Percentiles rank a stretch among this genome's conserved stretches.
phyloP scores from a whole-genome alignment of 1,140 invertebrate species.

The Cylas formicarius region DNA sequence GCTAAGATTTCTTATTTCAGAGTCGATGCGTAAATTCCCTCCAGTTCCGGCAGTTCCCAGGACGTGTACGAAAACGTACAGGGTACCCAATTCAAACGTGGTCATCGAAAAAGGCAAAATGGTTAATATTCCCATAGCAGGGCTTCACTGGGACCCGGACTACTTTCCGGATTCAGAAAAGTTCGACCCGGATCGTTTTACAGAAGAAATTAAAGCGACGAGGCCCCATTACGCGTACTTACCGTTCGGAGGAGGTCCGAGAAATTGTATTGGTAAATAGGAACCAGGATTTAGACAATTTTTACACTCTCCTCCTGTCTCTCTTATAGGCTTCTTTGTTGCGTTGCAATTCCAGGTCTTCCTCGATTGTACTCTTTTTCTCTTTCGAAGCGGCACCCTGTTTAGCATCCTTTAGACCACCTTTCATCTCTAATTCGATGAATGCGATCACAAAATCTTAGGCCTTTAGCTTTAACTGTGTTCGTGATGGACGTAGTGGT shows the following conservation, averaged over 20 bases:
- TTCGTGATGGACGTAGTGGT: too few relatives aligned
- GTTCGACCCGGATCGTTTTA: slow-evolving; percentile 57
- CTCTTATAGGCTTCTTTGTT: too few relatives aligned
- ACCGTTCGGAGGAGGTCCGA: slow-evolving; percentile 53
- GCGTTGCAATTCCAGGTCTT: too few relatives aligned
- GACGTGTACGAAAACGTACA: slow-evolving; percentile 40
- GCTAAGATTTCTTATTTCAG: too few relatives aligned
- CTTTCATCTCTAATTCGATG: too few relatives aligned
- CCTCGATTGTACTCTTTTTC: too few relatives aligned
- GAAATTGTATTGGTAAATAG: slow-evolving; percentile 51
- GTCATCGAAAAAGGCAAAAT: slow-evolving; percentile 39
- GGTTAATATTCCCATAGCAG: slow-evolving; percentile 52
- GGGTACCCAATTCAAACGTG: slow-evolving; percentile 34
- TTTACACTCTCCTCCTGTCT: too few relatives aligned
- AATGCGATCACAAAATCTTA: too few relatives aligned
- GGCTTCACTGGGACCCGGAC: slow-evolving; percentile 54
- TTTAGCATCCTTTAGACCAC: too few relatives aligned
- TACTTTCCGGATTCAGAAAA: slow-evolving; percentile 52
- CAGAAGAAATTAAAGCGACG: slow-evolving; percentile 36
- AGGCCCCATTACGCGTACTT: slow-evolving; percentile 43
- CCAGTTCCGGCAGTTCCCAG: slow-evolving; percentile 29
- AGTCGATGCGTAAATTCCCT: slow-evolving; percentile 28
- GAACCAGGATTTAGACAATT: too few relatives aligned
- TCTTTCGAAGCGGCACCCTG: too few relatives aligned
- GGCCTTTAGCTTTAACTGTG: too few relatives aligned